phyloP scores from a whole-genome alignment of 2,113 vertebrate species.

The Gobius niger region DNA sequence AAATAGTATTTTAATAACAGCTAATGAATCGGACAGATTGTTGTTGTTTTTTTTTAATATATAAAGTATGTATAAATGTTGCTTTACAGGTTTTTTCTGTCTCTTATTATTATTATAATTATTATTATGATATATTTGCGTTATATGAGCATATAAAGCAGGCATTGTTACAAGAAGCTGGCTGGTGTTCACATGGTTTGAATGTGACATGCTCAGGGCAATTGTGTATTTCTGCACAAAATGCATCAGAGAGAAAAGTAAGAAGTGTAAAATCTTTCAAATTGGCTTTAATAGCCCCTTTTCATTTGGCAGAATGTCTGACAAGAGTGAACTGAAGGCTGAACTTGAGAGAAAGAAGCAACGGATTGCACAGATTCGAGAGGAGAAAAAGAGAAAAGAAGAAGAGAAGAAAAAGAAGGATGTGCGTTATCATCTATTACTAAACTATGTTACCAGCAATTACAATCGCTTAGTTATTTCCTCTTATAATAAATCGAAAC shows the following conservation, averaged over 20 bases:
- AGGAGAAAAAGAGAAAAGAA: conserved; percentile 80
- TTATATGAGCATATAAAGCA: conserved; percentile 40
- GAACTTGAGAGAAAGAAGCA: conserved; percentile 81
- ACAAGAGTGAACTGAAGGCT: conserved; percentile 79
- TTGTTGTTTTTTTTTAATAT: too few relatives aligned
- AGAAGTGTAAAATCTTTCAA: not conserved
- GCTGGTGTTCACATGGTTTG: conserved; percentile 55
- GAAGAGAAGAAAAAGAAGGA: conserved; percentile 81
- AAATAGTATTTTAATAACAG: not conserved
- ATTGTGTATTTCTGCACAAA: conserved; percentile 7
- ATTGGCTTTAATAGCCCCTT: not conserved
- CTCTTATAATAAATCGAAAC: not conserved
- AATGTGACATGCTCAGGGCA: conserved; percentile 61
- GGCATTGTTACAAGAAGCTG: conserved; percentile 47
- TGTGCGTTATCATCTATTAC: conserved; percentile 39
- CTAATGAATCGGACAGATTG: too few relatives aligned
- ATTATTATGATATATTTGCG: too few relatives aligned
- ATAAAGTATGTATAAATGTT: too few relatives aligned
- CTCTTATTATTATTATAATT: too few relatives aligned
- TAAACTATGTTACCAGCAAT: not conserved
- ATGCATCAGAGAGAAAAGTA: not conserved
- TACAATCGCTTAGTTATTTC: not conserved
- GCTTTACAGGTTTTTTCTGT: not conserved
- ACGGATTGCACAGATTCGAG: conserved; percentile 78
- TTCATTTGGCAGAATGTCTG: conserved; percentile 68